A percentile compares a stretch with the other conserved stretches of the same genome.
phyloP scores from a whole-genome alignment of 2,797 vertebrate genomes.

The Crypturellus tataupa region DNA sequence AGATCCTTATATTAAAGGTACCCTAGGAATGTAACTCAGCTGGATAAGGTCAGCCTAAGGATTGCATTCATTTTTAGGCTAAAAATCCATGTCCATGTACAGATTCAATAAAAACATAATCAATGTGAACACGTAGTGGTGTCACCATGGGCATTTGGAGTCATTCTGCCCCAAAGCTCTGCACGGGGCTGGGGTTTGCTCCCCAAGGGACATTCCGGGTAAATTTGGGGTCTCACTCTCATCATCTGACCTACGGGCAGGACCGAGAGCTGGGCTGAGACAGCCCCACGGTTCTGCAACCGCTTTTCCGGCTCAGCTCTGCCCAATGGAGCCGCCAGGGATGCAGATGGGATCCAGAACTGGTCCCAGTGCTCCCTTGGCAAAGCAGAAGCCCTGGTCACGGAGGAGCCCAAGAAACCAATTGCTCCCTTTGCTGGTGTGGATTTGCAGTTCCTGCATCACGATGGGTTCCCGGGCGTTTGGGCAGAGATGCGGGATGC shows the following conservation, averaged over 20 bases:
- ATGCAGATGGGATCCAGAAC: not conserved
- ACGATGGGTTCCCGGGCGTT: rapidly evolving
- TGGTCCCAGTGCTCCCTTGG: rapidly evolving
- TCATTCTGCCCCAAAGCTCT: not conserved
- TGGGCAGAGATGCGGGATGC: not conserved
- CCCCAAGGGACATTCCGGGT: not conserved
- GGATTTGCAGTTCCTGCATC: rapidly evolving
- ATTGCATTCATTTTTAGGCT: not conserved
- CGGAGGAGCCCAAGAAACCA: rapidly evolving
- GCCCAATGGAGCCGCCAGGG: not conserved
- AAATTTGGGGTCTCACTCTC: rapidly evolving
- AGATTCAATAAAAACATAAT: not conserved
- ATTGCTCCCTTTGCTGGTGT: too few species aligned
- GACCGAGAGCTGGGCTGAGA: rapidly evolving
- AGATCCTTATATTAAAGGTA: conserved; percentile 21
- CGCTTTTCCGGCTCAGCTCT: rapidly evolving
- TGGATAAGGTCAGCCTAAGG: conserved; percentile 4
- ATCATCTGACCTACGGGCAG: rapidly evolving
- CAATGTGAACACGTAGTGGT: not conserved
- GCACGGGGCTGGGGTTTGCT: too few species aligned
- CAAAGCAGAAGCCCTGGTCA: rapidly evolving
- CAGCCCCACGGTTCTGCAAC: not conserved
- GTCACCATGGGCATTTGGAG: not conserved
- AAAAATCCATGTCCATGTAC: not conserved
- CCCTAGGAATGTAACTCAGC: not conserved